Conservation (phyloP, 2,797 vertebrate species). For the Lepus oiostolus region DNA sequence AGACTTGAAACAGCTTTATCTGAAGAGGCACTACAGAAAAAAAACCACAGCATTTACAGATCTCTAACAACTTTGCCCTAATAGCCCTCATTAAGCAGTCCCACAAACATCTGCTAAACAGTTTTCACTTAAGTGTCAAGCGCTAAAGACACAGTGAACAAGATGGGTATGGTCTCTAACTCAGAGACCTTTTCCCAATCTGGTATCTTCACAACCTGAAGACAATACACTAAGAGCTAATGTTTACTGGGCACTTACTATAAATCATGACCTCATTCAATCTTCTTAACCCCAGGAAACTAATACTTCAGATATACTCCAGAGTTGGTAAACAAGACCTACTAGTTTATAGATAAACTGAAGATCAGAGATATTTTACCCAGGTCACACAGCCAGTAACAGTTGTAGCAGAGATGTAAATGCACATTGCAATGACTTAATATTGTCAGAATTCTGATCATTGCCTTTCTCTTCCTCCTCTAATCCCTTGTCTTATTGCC, state of each 20-base stretch:
- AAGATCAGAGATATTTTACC: background rate
- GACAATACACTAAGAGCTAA: background rate
- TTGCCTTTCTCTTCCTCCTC: background rate
- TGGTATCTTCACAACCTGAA: background rate
- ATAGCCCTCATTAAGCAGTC: conserved; percentile 11
- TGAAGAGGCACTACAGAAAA: background rate
- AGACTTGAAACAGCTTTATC: background rate
- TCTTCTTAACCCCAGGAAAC: background rate
- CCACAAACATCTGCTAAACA: background rate
- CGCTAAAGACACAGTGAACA: background rate
- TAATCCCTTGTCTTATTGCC: no score
- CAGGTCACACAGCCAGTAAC: background rate
- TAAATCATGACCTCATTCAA: conserved; percentile 5
- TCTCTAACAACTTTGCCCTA: conserved; percentile 15
- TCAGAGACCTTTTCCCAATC: background rate
- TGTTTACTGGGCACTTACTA: background rate
- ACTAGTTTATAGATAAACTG: background rate
- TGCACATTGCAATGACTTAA: background rate
- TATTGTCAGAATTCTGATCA: background rate
- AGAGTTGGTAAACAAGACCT: background rate
- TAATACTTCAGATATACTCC: background rate
- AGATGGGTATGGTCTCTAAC: background rate
- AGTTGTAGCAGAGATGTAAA: background rate
- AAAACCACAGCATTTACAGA: background rate
- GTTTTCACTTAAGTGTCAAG: background rate